These are phyloP conservation scores for Chaetogeoica ovagalla DNA, from an alignment of 2,888 invertebrate genomes.

Conservation along the genomic window DNA sequence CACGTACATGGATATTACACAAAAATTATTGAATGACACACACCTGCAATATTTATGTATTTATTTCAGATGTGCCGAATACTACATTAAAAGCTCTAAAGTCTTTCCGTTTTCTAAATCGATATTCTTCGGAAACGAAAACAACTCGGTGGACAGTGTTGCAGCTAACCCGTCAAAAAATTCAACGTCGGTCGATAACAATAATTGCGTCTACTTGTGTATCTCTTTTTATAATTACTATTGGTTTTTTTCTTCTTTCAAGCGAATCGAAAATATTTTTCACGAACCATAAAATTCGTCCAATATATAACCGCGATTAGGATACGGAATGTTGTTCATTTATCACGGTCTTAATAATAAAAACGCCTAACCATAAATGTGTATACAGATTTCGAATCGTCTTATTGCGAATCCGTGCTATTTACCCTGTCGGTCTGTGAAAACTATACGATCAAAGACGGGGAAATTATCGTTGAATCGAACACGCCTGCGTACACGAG, in stretches of 20 bases:
- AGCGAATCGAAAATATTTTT: neutral
- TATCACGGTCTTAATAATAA: too few species aligned
- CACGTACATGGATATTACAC: neutral
- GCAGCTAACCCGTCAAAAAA: neutral
- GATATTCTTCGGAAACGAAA: neutral
- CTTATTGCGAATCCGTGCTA: slow-evolving; percentile 27
- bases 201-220: slow-evolving; percentile 19
- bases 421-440: slow-evolving; percentile 38
- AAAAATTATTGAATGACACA: neutral
- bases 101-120: slow-evolving; percentile 7
- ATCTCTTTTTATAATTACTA: slow-evolving; percentile 20
- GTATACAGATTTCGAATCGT: slow-evolving; percentile 26
- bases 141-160: neutral
- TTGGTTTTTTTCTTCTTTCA: neutral
- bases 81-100: slow-evolving; percentile 17
- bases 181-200: neutral
- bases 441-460: neutral
- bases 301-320: too few species aligned
- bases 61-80: slow-evolving; percentile 6
- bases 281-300: too few species aligned
- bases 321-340: too few species aligned
- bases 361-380: too few species aligned
- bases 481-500: neutral
- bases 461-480: neutral
- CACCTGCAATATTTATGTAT: neutral